Conservation (phyloP, 2,888 invertebrate genomes). For the Orthosia cruda region DNA sequence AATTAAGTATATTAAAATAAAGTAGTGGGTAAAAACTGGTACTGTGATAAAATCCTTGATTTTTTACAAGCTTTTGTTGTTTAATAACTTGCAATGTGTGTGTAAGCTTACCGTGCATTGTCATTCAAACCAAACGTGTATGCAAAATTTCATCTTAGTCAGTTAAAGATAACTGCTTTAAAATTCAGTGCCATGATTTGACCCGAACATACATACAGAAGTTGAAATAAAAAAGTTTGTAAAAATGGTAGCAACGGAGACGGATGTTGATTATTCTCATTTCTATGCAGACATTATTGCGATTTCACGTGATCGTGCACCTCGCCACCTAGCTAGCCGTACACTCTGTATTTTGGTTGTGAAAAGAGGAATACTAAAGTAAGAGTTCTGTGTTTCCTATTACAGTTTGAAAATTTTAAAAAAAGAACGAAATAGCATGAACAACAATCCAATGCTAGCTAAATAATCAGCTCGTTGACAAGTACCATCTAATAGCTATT, state of each 20-base stretch:
- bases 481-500: neutral
- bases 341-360: constrained; percentile 26
- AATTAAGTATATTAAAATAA: too few relatives aligned
- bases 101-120: too few relatives aligned
- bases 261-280: constrained; percentile 72
- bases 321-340: neutral
- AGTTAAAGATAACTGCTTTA: too few relatives aligned
- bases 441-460: too few relatives aligned
- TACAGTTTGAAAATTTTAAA: neutral
- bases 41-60: constrained; percentile 27
- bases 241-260: constrained; percentile 39
- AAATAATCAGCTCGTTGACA: neutral
- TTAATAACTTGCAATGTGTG: too few relatives aligned
- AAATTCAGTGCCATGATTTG: too few relatives aligned
- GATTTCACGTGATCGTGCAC: constrained; percentile 42
- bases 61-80: neutral
- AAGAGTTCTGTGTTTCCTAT: constrained; percentile 1
- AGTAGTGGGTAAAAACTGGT: neutral
- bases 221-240: too few relatives aligned
- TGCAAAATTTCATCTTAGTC: too few relatives aligned
- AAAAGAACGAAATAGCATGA: neutral
- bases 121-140: too few relatives aligned
- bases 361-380: constrained; percentile 16
- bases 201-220: too few relatives aligned
- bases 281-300: constrained; percentile 64